Conservation (phyloP, 2,888 invertebrate genomes). For the Aphodius granarius region DNA sequence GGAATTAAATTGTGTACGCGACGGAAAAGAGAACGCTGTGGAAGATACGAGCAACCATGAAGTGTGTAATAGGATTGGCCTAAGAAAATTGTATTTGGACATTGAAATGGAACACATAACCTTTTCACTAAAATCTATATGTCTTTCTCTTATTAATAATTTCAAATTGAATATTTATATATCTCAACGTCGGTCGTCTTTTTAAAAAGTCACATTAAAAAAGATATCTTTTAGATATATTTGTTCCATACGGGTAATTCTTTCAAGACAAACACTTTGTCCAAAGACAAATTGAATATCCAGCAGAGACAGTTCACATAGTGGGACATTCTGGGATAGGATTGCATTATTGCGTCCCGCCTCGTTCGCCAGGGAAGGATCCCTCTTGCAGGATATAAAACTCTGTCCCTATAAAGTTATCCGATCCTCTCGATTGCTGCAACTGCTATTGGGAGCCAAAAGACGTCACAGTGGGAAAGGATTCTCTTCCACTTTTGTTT, state of each 20-base stretch:
- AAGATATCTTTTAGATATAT: no score
- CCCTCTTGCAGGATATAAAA: background rate
- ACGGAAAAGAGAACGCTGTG: no score
- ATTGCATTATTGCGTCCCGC: slow-evolving; percentile 4
- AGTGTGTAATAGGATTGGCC: no score
- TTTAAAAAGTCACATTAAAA: background rate
- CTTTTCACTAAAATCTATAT: no score
- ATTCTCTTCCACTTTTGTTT: background rate
- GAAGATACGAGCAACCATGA: no score
- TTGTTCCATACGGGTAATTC: no score
- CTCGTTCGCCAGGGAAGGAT: background rate
- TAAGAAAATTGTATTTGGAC: no score
- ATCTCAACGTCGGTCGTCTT: background rate
- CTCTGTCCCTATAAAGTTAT: background rate
- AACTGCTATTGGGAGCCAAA: background rate
- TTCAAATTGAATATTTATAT: no score
- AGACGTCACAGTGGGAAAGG: background rate
- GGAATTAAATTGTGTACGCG: background rate
- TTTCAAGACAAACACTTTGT: background rate
- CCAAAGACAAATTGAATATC: background rate
- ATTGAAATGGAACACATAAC: no score
- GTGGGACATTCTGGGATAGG: background rate
- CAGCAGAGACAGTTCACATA: background rate
- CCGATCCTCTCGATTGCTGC: background rate
- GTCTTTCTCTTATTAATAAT: no score